Conservation (phyloP, 2,797 vertebrate species). For the Paguma larvata region DNA sequence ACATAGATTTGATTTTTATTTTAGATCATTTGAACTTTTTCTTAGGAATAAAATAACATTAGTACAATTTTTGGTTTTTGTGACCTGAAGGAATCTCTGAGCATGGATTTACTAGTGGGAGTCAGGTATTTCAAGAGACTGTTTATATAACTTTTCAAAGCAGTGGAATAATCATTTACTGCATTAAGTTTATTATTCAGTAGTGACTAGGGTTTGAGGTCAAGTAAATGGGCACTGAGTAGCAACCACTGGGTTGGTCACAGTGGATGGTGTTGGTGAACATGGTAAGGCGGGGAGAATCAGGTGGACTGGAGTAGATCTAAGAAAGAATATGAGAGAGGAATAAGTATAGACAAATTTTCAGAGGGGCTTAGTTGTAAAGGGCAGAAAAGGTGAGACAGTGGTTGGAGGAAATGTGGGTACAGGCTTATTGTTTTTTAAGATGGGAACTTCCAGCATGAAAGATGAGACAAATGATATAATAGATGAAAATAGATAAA, state of each 20-base stretch:
- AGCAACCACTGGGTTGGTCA: neutral
- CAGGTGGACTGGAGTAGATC: neutral
- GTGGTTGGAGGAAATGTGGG: neutral
- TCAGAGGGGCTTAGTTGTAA: neutral
- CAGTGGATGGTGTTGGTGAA: neutral
- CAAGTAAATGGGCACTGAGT: neutral
- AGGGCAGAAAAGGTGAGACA: neutral
- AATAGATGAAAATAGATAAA: neutral
- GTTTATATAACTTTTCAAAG: neutral
- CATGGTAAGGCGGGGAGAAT: neutral
- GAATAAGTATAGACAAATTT: neutral
- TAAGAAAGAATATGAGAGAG: neutral
- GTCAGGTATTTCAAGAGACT: neutral
- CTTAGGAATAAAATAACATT: neutral
- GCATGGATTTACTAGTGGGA: neutral
- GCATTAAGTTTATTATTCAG: neutral
- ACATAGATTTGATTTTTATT: neutral
- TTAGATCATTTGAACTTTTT: neutral
- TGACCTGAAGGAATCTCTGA: neutral
- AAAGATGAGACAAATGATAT: neutral
- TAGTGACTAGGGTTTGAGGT: neutral
- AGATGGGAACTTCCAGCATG: neutral
- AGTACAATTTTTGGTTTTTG: neutral
- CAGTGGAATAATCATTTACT: neutral
- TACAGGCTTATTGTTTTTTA: neutral